Conservation (phyloP, 2,113 vertebrate genomes). For the Psophia crepitans region DNA sequence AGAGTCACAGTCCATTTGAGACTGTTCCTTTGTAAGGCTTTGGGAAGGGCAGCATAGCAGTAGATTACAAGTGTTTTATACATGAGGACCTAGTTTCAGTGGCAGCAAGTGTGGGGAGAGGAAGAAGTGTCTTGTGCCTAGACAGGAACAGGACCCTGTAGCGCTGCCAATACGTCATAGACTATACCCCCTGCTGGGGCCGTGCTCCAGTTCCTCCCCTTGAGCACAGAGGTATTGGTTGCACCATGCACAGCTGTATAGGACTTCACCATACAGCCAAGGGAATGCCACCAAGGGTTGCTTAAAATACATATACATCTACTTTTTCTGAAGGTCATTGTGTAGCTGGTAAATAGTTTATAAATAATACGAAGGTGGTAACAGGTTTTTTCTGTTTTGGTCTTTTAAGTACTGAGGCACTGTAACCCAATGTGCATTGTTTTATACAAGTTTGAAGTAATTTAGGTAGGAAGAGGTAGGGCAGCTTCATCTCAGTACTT, state of each 20-base stretch:
- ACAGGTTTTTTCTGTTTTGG: not conserved
- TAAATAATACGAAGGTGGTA: not conserved
- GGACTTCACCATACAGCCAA: not conserved
- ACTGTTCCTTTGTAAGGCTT: not conserved
- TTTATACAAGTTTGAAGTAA: not conserved
- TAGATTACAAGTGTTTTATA: not conserved
- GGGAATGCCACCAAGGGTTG: not conserved
- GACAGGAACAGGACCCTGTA: rapidly evolving
- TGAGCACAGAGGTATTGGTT: not conserved
- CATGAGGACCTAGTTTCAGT: not conserved
- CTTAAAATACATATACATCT: not conserved
- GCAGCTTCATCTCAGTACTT: not conserved
- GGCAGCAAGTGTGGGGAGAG: rapidly evolving
- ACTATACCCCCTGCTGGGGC: not conserved
- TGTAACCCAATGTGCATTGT: not conserved
- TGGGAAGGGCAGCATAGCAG: not conserved
- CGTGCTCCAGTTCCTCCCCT: rapidly evolving
- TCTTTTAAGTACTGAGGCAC: not conserved
- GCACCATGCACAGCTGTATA: not conserved
- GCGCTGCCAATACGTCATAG: not conserved
- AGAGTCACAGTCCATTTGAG: not conserved
- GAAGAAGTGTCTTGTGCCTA: not conserved
- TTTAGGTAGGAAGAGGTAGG: slow-evolving; percentile 19
- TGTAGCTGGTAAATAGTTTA: not conserved
- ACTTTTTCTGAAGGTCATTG: not conserved